Base-by-base conservation (phyloP, 2,113 vertebrate genomes). In the Solenodon paradoxus region DNA sequence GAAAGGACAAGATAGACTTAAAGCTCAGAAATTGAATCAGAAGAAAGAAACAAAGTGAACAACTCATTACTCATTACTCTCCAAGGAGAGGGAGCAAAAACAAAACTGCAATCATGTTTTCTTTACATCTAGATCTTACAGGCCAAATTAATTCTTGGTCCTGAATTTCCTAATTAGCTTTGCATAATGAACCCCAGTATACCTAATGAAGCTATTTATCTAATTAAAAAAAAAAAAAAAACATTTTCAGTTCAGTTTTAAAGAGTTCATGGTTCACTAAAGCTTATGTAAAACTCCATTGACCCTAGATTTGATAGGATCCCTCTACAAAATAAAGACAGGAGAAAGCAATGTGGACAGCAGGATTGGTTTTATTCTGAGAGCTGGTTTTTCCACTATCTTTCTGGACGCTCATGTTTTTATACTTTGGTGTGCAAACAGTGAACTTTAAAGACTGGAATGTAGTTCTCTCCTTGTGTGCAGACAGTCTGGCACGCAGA, bases 1-100 rank as follows among this genome's bases (percentile, higher is more conserved):
- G 57, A 89, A 30, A 75, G 22, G 20, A 49, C 35, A 45, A 87
- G 9, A 84, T 81, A 91, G 51, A 88, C 40, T 55, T 93, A 78
- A 91, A 64, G 51, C 20, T 40, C 57, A 4, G 57, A n/a, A 81
- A 69, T 22, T 95, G 35, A 93, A 74, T 96, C 74, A 96, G 74
- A 95, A 97, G 61, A 93, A 82, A 87, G 24, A 35, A 94, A 96
- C 78, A 66, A 92, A 85, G n/a, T 28, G 26, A 88, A 28, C 26
- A 95, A 35, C 20, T 84, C 61, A 45, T 63, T 47, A 53, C 55
- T 94, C 42, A 78, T 83, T 64, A 74, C 49, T 42, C 55, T 59
- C 72, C 32, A 87, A 45, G 28, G 26, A 90, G 24, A 80, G 24
- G 35, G 93, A 96, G 16, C 47, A 91, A 35, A 92, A 79, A 93